Evolutionary conservation across 2,113 vertebrate species (phyloP), one percentile per base, ranked within the genome.

Genomic region (Felis chaus): DNA sequence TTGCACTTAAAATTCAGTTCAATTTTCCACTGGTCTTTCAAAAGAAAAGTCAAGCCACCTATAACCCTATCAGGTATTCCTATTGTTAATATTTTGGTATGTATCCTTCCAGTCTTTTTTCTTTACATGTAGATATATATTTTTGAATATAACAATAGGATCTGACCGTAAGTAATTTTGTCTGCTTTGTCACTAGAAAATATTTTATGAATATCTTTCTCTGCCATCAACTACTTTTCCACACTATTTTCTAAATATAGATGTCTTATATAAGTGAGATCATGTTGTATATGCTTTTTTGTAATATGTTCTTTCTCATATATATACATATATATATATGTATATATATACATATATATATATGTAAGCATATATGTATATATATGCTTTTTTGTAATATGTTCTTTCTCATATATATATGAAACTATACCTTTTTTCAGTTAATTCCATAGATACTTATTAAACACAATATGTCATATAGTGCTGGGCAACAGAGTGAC

Each of bases 1-100:
- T 66, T 97, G 45, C 21, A 97, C 89, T 97, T 97, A 94, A 94
- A 96, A 96, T 92, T 92, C 41, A 94, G 55, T 95, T 97, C 90
- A 61, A 50, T 92, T 96, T 97, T 92, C 87, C 57, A 65, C 84
- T 96, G 78, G 29, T 66, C 73, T 96, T 94, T 91, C 36, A 91
- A 76, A 98, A 94, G 61, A 89, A 95, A 82, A 93, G 88, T 93
- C 92, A 96, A 91, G 86, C 63, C 15, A 68, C 63, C 82, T 71
- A n/a, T 78, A 74, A 91, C 76, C 85, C 81, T 69, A 66, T 88
- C 36, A 95, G 55, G 19, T 96, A 39, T 53, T 88, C 53, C 68
- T 48, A 5, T 79, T 31, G 12, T 79, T 95, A 79, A 86, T 55
- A 68, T 63, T 85, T 94, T 69, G 50, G 55, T 86, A 7, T 89